These are phyloP conservation scores for Empidonax traillii DNA, from an alignment of 2,113 vertebrate species.

Conservation along the genomic window DNA sequence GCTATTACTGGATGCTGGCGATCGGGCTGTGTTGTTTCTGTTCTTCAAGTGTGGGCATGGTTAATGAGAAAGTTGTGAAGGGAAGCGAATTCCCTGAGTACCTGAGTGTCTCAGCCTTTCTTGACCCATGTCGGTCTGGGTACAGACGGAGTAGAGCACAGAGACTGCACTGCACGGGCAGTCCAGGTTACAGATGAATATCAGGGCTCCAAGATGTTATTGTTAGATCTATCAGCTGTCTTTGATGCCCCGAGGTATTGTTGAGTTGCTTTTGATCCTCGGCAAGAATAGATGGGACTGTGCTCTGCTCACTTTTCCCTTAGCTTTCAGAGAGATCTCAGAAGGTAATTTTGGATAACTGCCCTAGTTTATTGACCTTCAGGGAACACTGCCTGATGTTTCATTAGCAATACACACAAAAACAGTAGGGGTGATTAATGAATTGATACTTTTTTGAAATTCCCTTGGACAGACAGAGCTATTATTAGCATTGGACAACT, in stretches of 20 bases:
- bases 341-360: conserved; percentile 63
- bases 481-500: neutral
- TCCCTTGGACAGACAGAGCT: neutral
- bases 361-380: conserved; percentile 62
- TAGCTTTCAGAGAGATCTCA: conserved; percentile 57
- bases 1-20: neutral
- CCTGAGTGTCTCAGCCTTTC: conserved; percentile 40
- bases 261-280: conserved; percentile 60
- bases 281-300: conserved; percentile 56
- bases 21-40: neutral
- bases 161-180: conserved; percentile 55
- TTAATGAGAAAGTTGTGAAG: conserved; percentile 51
- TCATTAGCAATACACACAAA: conserved; percentile 18
- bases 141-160: conserved; percentile 37
- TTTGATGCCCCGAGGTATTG: conserved; percentile 68
- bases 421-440: conserved; percentile 28
- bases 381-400: conserved; percentile 36
- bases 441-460: conserved; percentile 15
- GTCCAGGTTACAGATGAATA: conserved; percentile 64
- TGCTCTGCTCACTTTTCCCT: conserved; percentile 52
- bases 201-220: conserved; percentile 62
- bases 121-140: conserved; percentile 13
- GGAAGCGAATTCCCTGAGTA: conserved; percentile 26
- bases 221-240: conserved; percentile 65
- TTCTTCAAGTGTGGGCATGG: conserved; percentile 47